Evolutionary conservation across 2,797 vertebrate species (phyloP).

Genomic region (Pipistrellus pipistrellus): DNA sequence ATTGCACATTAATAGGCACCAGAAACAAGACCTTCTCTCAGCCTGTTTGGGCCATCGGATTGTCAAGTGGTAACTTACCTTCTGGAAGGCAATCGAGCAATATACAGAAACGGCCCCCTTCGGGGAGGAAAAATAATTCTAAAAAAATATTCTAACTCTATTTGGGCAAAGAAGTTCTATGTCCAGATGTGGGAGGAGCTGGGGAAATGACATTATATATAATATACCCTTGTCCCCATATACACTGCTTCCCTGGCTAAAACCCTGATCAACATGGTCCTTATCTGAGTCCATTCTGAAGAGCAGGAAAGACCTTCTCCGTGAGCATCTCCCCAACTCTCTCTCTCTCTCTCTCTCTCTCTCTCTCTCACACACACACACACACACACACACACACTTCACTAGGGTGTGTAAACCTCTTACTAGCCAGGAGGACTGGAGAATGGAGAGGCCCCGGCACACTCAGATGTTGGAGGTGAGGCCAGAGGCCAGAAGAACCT

Average conservation of each 20-base stretch:
- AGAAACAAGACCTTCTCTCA: background rate
- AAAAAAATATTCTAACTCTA: background rate
- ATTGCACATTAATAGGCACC: background rate
- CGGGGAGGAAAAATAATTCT: background rate
- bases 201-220: no score
- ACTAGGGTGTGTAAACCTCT: background rate
- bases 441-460: background rate
- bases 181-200: background rate
- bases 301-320: background rate
- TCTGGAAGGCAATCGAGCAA: background rate
- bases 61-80: background rate
- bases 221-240: background rate
- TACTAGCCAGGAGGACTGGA: background rate
- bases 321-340: background rate
- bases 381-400: background rate
- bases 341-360: no score
- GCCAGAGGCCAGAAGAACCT: background rate
- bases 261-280: background rate
- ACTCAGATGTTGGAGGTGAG: background rate
- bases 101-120: background rate
- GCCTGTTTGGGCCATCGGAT: background rate
- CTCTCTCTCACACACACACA: no score
- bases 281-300: background rate
- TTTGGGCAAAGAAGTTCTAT: background rate
- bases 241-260: background rate